Base-by-base conservation (phyloP, 92 coral and sea anemone genomes). In the Metridium senile region DNA sequence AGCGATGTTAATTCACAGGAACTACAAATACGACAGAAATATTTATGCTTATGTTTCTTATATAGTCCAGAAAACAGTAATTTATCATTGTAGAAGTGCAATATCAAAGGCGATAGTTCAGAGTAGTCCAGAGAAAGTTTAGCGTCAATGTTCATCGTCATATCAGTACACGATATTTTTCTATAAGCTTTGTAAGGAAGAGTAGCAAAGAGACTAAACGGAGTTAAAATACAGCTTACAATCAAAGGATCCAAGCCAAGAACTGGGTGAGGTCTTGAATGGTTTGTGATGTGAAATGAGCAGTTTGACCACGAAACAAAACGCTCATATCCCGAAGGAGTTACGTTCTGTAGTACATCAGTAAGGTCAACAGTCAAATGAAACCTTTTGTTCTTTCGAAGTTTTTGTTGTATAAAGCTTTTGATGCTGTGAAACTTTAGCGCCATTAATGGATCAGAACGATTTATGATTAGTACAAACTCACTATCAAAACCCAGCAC, bases 401-500 rank as follows among this genome's bases (percentile, higher is more conserved):
- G 63, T 30, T 54, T 25, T 21, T 77, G 58, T 25, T 58, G 29
- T 11, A 76, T 76, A 19, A 22, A 71, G 33, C 30, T 63, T 56
- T 57, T 22, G 47, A 81, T 71, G 29, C 28, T 52, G 45, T 29
- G 62, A 59, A 72, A 51, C 26, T 31, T 27, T 9, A 33, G 16
- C 18, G 84, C 91, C 30, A 82, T 57, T 28, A 11, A 1, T 19
- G 81, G 82, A 21, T 83, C 71, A n/a, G 13, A 33, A 10, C 88
- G 92, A 72, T 87, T 74, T 28, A 87, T 29, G 10, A 83, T 23
- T 17, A 87, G 17, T 9, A 84, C 68, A 70, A 87, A 87, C 39
- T 87, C 92, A 25, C 88, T 87, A 49, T 87, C 92, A 33, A 87
- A 87, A 7, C 92, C 92, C 21, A 70, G 54, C 70, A 83, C n/a